A percentile compares a stretch with the other conserved stretches of the same genome.
Conservation (phyloP, 2,888 invertebrate species). For the Erebia palarica region DNA sequence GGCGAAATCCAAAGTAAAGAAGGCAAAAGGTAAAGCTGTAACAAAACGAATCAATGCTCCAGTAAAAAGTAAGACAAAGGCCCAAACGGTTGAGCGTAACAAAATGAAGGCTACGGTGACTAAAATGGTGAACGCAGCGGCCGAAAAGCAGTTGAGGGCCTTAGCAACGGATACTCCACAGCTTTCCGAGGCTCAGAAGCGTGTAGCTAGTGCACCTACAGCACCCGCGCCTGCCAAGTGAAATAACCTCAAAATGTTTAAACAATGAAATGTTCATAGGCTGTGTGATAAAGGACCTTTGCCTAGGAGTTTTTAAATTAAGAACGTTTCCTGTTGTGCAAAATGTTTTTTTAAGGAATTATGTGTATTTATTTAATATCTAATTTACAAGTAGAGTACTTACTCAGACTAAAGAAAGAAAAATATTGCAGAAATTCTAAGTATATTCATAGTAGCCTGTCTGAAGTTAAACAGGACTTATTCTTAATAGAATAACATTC, state of each 20-base stretch:
- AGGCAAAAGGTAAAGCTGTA: constrained; percentile 78
- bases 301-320: neutral
- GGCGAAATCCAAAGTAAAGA: constrained; percentile 71
- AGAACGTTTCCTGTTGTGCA: neutral
- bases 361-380: neutral
- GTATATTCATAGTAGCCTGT: no score
- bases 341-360: neutral
- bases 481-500: no score
- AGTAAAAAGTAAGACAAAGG: constrained; percentile 84
- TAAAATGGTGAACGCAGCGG: constrained; percentile 86
- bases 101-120: constrained; percentile 86
- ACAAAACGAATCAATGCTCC: constrained; percentile 85
- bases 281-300: neutral
- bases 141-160: constrained; percentile 85
- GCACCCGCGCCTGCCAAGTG: constrained; percentile 66
- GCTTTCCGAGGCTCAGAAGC: constrained; percentile 75
- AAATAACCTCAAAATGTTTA: constrained; percentile 37
- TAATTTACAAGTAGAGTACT: neutral
- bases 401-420: no score
- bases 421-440: no score
- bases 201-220: constrained; percentile 69
- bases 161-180: constrained; percentile 79
- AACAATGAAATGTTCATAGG: neutral
- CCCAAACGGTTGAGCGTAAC: constrained; percentile 80
- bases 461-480: no score